Evolutionary conservation across 2,797 vertebrate genomes (phyloP).

Genomic region (Apogon talboti): DNA sequence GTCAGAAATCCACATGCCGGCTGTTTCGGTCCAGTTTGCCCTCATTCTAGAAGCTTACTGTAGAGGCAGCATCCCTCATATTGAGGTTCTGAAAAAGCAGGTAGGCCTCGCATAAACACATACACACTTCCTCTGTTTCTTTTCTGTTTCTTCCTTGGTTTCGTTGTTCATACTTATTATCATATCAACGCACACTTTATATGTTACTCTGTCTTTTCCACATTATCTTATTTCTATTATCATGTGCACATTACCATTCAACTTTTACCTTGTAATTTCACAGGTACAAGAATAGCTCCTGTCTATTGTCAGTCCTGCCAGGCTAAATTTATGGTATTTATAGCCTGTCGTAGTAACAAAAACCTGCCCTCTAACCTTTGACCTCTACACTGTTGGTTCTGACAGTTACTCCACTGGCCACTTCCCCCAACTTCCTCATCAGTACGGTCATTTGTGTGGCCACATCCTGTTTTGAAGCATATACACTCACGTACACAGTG

Average conservation of each 20-base stretch:
- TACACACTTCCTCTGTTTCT: not conserved
- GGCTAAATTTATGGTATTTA: constrained; percentile 47
- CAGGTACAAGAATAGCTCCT: not conserved
- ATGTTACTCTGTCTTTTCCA: not conserved
- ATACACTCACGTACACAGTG: not conserved
- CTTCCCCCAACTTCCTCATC: constrained; percentile 66
- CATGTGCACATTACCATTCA: no score
- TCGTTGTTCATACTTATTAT: not conserved
- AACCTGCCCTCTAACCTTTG: constrained; percentile 48
- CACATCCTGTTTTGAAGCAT: constrained; percentile 66
- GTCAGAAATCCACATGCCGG: constrained; percentile 92
- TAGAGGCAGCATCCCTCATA: constrained; percentile 94
- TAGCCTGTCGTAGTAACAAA: constrained; percentile 35
- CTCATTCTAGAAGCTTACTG: constrained; percentile 98
- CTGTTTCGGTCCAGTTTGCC: constrained; percentile 92
- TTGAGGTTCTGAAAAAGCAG: constrained; percentile 98
- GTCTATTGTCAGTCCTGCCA: constrained; percentile 16
- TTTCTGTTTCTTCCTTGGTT: no score
- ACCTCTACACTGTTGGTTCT: constrained; percentile 33
- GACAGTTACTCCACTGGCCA: constrained; percentile 42
- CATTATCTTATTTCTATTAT: not conserved
- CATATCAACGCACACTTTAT: not conserved
- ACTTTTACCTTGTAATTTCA: not conserved
- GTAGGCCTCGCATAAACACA: constrained; percentile 70
- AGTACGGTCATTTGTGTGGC: constrained; percentile 36